A percentile compares a stretch with the other conserved stretches of the same genome.
Conservation (phyloP, 2,797 vertebrate species). For the Acipenser transmontanus region DNA sequence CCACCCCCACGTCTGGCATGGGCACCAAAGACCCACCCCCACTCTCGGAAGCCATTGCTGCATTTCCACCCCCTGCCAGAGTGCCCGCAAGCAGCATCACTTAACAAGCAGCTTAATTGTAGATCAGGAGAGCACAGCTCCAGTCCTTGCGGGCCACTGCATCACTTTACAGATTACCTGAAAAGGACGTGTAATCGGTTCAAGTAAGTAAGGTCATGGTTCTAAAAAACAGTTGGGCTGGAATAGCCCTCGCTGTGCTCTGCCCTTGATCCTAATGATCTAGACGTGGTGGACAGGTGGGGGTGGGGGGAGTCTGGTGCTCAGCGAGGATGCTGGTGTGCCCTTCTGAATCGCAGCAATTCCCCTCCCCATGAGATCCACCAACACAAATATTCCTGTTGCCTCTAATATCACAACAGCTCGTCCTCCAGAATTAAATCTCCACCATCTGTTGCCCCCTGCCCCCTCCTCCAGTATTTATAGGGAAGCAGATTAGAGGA, state of each 20-base stretch:
- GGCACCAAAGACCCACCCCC: conserved; percentile 26
- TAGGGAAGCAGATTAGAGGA: conserved; percentile 69
- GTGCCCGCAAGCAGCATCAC: no score
- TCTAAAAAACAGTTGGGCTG: conserved; percentile 20
- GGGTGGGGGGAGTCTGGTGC: no score
- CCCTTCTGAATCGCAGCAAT: no score
- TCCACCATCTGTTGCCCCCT: conserved; percentile 35
- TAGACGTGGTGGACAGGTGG: background rate
- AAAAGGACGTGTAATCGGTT: no score
- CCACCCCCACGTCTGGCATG: conserved; percentile 18
- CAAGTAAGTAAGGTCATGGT: background rate
- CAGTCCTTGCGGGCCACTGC: no score
- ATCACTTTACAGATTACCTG: no score
- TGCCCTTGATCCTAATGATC: background rate
- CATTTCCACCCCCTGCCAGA: no score
- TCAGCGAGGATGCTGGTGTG: no score
- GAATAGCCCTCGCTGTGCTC: conserved; percentile 3
- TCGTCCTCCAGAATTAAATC: conserved; percentile 12
- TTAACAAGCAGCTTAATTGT: no score
- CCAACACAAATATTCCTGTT: background rate
- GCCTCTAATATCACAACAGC: background rate
- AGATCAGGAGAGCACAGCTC: no score
- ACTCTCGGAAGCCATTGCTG: background rate
- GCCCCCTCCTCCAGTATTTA: conserved; percentile 49
- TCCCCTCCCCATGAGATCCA: no score